phyloP scores from a whole-genome alignment of 1,140 invertebrate genomes.

The Chelonus insularis region DNA sequence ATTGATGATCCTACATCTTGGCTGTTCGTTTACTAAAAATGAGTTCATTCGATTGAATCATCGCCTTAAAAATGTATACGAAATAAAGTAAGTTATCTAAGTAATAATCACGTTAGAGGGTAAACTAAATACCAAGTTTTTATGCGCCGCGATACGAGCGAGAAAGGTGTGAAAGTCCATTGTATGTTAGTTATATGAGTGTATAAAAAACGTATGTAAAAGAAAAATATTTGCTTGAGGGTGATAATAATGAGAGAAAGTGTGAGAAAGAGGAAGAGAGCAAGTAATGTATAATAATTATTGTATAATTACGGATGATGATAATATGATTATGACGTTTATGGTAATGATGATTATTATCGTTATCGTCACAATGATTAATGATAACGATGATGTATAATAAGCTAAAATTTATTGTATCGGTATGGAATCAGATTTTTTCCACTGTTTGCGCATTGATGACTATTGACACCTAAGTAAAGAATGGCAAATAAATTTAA shows the following conservation, averaged over 20 bases:
- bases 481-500: conserved; percentile 46
- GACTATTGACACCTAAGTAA: conserved; percentile 49
- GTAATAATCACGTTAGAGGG: conserved; percentile 60
- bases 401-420: conserved; percentile 57
- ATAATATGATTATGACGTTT: conserved; percentile 45
- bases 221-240: conserved; percentile 24
- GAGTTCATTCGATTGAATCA: conserved; percentile 62
- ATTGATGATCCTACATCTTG: conserved; percentile 49
- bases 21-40: conserved; percentile 55
- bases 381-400: conserved; percentile 53
- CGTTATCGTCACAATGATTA: conserved; percentile 44
- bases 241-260: conserved; percentile 20
- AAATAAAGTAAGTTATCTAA: conserved; percentile 61
- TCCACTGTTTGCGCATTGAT: conserved; percentile 53
- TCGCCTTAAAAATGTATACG: conserved; percentile 64
- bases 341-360: conserved; percentile 41
- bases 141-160: conserved; percentile 52
- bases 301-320: conserved; percentile 53
- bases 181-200: not conserved
- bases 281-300: conserved; percentile 54
- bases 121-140: conserved; percentile 46
- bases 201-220: conserved; percentile 9
- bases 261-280: conserved; percentile 27
- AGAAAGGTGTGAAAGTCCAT: conserved; percentile 30
- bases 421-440: conserved; percentile 56